These are phyloP conservation scores for Flexamia atlantica DNA, from an alignment of 2,888 invertebrate genomes.

Conservation along the genomic window DNA sequence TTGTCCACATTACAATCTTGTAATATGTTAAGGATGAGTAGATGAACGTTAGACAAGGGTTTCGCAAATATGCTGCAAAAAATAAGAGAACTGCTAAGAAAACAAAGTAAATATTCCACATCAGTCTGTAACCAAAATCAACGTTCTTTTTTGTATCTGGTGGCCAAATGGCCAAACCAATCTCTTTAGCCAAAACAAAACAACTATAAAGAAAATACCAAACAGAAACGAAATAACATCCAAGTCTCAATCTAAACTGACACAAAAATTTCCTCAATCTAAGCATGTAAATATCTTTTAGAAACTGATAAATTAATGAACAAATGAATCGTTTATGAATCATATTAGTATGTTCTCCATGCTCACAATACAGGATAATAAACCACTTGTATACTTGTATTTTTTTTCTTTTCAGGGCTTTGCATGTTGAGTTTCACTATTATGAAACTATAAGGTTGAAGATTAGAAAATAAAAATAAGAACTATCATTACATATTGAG, in stretches of 20 bases:
- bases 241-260: neutral
- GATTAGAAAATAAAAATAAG: too few relatives aligned
- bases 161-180: neutral
- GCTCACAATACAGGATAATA: too few relatives aligned
- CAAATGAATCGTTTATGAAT: too few relatives aligned
- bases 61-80: neutral
- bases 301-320: too few relatives aligned
- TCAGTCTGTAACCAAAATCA: neutral
- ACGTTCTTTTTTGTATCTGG: neutral
- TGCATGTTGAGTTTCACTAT: too few relatives aligned
- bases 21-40: neutral
- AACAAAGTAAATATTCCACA: neutral
- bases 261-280: neutral
- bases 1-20: neutral
- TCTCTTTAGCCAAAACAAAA: neutral
- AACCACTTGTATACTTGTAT: too few relatives aligned
- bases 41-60: neutral
- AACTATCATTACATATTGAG: too few relatives aligned
- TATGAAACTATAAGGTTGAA: too few relatives aligned
- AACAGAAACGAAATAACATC: neutral
- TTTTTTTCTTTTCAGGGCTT: too few relatives aligned
- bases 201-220: neutral
- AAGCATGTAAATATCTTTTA: too few relatives aligned
- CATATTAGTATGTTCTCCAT: too few relatives aligned
- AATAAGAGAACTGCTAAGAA: neutral